Evolutionary conservation across 2,113 vertebrate genomes (phyloP), one percentile per base, ranked within the genome.

Genomic region (Myrmophylax atrothorax): DNA sequence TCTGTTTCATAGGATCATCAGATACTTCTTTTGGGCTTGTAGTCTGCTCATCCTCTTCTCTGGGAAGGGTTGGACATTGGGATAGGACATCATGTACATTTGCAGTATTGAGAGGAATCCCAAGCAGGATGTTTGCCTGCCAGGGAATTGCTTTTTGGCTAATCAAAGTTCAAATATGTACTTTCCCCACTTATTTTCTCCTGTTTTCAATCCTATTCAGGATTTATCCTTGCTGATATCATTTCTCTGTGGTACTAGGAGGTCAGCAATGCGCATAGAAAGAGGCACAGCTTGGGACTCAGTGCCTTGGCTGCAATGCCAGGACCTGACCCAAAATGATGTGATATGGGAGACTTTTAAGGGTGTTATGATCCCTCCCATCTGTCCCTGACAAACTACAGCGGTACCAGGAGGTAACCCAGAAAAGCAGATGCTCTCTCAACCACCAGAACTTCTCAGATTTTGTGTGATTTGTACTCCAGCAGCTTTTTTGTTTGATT

Each of bases 1-100:
- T 31, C 8, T 77, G 0, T 79, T 92, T 75, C 3, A 7, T 7
- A 28, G 15, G 22, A 72, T 25, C n/a, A 49, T 31, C 0, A 0
- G 23, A 28, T 40, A 77, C 47, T 87, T 84, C 25, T 1, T 2
- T 12, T 1, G 1, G 67, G 12, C 4, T 53, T 50, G 52, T 18
- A n/a, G 38, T 10, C 38, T 12, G 5, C 28, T 63, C 49, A 44
- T 37, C 38, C 35, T 88, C 13, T 77, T 66, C 25, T 9, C 19
- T 59, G 23, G n/a, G 40, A 40, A 78, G 67, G 7, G 5, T 1
- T 86, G 33, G 12, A 12, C 28, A 9, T 15, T 18, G 7, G 16
- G 28, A 37, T 18, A 35, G 40, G 31, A 62, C 31, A 19, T 3
- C 12, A 40, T 35, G 10, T 33, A n/a, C 18, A 70, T 0, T 5